A percentile compares a stretch with the other conserved stretches of the same genome.
These are phyloP conservation scores for Phyllostomus hastatus DNA, from an alignment of 2,113 vertebrate genomes.

Conservation along the genomic window DNA sequence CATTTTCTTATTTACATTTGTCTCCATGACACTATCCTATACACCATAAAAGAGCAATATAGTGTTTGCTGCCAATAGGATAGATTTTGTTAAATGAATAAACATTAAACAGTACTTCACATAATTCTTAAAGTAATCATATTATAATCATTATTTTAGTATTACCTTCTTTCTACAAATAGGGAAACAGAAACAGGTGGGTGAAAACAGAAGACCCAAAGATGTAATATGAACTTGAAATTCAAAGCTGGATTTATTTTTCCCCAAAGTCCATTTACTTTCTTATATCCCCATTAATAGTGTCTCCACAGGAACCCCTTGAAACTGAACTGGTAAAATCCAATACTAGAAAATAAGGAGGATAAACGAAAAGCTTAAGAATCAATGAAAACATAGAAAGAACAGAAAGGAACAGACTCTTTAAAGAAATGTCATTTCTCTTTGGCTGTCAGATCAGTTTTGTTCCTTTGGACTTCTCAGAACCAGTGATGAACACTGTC, in stretches of 20 bases:
- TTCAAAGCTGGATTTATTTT: background rate
- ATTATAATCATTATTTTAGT: background rate
- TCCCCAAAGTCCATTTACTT: background rate
- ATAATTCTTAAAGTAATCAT: background rate
- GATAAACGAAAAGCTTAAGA: background rate
- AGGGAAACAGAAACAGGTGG: background rate
- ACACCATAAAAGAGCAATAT: background rate
- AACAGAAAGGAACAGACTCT: background rate
- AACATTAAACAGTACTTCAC: background rate
- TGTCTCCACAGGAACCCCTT: background rate
- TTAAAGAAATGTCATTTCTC: conserved; percentile 32
- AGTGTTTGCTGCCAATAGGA: background rate
- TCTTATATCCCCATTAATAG: background rate
- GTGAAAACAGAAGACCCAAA: background rate
- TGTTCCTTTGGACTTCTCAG: conserved; percentile 22
- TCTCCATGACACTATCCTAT: background rate
- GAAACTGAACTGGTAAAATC: background rate
- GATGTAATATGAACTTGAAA: background rate
- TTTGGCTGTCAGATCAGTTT: conserved; percentile 44
- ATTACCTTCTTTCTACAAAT: background rate
- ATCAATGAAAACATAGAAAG: background rate
- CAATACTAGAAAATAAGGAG: background rate
- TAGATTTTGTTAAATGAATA: background rate
- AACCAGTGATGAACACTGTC: conserved; percentile 28
- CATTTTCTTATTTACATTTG: background rate